Evolutionary conservation across 2,797 vertebrate genomes (phyloP), one percentile per base, ranked within the genome.

Genomic region (Hephaestus fuliginosus): DNA sequence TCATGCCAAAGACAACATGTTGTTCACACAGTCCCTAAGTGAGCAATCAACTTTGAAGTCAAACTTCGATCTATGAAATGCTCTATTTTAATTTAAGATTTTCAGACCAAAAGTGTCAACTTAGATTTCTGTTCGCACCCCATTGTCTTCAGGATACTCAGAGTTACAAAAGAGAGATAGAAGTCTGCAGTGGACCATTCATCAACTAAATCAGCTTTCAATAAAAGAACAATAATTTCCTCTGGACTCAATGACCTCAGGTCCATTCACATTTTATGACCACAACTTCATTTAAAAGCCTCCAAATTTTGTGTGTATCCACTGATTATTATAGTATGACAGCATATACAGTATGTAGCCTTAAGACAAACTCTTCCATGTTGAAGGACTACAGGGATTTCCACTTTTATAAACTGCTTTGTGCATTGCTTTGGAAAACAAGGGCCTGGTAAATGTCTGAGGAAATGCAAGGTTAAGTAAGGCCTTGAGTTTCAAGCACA

Each of bases 51-150:
- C 43, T 56, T 60, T 36, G 20, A 20, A 57, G 43, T 69, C 51
- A 61, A 46, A 49, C 58, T 78, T 78, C 17, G 15, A 70, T 36
- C 15, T 49, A 58, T 39, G 70, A 78, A 64, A 44, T 71, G 62
- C 62, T 61, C 60, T 75, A 65, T 46, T 89, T 74, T 81, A 76
- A 86, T 88, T 25, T 81, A 78, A 82, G 14, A 53, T 36, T 46
- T 46, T 9, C 18, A 39, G 64, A 64, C 53, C n/a, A 51, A 22
- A 80, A 65, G 46, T 67, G 71, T 58, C 2, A 36, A 48, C 28
- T 71, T 49, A 39, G 5, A 52, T 80, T 85, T 68, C 15, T 84
- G 82, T 83, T 56, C 80, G 71, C 48, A 66, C 43, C 76, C 43
- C 0, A 57, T 65, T 68, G 49, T 64, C 64, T 57, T 15, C 7